These are phyloP conservation scores for Liodrosophila aerea DNA, from an alignment of 2,888 invertebrate species.

Conservation along the genomic window DNA sequence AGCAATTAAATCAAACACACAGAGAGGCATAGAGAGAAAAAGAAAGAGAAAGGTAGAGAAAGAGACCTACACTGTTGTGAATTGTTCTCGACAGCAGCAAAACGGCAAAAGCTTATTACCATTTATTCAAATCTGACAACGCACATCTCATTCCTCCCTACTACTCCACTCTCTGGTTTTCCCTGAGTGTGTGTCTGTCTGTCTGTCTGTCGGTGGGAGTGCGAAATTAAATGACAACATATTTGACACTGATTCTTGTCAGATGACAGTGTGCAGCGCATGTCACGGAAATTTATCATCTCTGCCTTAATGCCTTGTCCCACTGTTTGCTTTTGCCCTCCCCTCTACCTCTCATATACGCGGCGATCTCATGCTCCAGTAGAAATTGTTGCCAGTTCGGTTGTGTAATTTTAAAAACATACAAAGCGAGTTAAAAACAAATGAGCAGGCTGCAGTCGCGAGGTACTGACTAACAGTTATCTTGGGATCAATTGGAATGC, in stretches of 20 bases:
- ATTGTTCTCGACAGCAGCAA: constrained; percentile 35
- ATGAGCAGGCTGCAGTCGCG: background rate
- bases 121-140: constrained; percentile 70
- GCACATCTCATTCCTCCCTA: constrained; percentile 7
- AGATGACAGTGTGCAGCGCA: constrained; percentile 63
- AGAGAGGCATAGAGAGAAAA: background rate
- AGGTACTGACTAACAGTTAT: constrained; percentile 1
- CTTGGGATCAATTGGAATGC: background rate
- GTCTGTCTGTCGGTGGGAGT: constrained; percentile 47
- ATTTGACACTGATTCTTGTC: constrained; percentile 78
- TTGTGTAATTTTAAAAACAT: constrained; percentile 58
- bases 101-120: constrained; percentile 68
- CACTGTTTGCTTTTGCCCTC: background rate
- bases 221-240: constrained; percentile 78
- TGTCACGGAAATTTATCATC: constrained; percentile 75
- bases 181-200: constrained; percentile 7
- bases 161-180: background rate
- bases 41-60: background rate
- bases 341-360: constrained; percentile 1
- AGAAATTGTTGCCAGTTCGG: constrained; percentile 43
- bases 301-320: constrained; percentile 57
- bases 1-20: constrained; percentile 59
- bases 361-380: constrained; percentile 18
- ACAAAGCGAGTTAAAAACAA: constrained; percentile 11
- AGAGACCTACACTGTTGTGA: constrained; percentile 15